phyloP scores from a whole-genome alignment of 1,140 invertebrate genomes.

The Chrysoperla carnea region DNA sequence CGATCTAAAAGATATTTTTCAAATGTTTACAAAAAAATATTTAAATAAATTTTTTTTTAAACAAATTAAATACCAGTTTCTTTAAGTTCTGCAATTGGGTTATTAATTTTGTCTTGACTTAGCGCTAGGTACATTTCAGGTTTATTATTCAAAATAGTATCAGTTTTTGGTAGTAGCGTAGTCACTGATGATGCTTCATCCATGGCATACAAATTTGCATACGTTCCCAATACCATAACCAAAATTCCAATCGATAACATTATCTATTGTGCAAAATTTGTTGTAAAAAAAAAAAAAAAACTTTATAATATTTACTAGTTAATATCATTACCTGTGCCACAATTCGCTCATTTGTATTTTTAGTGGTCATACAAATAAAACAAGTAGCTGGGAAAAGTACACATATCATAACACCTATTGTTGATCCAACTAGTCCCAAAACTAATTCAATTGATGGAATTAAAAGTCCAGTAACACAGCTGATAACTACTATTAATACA shows the following conservation, averaged over 20 bases:
- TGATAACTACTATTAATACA: conserved; percentile 49
- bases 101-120: conserved; percentile 3
- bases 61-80: conserved; percentile 1
- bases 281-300: conserved; percentile 6
- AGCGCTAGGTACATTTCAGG: neutral
- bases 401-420: conserved; percentile 87
- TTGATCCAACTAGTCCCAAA: conserved; percentile 80
- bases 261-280: conserved; percentile 29
- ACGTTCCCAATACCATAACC: conserved; percentile 72
- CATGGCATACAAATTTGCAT: conserved; percentile 62
- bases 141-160: neutral
- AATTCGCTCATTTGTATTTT: conserved; percentile 53
- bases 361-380: conserved; percentile 50
- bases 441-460: conserved; percentile 86
- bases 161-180: neutral
- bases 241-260: conserved; percentile 57
- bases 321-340: conserved; percentile 37
- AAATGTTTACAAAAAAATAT: neutral
- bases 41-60: conserved; percentile 1
- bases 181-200: conserved; percentile 12
- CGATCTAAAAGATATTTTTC: conserved; percentile 4
- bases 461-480: conserved; percentile 56
- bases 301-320: neutral
- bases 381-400: conserved; percentile 75
- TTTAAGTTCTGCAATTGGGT: neutral